Conservation (phyloP, 2,797 vertebrate species). For the Melopsittacus undulatus region DNA sequence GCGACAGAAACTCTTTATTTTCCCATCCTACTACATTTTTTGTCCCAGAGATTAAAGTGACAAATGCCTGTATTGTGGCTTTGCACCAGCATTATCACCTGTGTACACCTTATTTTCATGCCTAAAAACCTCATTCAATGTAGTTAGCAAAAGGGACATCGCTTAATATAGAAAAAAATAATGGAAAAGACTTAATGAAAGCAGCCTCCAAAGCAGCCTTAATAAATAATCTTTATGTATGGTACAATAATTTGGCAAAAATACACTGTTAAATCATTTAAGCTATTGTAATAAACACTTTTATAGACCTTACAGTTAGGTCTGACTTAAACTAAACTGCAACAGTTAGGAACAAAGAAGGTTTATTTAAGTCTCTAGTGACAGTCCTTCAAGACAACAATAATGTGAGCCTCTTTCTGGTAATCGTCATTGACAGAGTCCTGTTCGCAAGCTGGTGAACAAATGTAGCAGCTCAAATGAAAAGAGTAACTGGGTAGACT, state of each 20-base stretch:
- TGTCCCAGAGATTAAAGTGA: neutral
- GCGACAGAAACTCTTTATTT: neutral
- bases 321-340: neutral
- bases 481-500: neutral
- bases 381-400: neutral
- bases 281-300: neutral
- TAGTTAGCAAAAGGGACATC: neutral
- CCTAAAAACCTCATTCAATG: neutral
- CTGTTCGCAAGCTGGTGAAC: neutral
- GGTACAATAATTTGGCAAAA: neutral
- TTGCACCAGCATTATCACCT: neutral
- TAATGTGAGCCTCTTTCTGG: neutral
- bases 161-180: neutral
- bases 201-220: neutral
- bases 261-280: neutral
- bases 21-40: neutral
- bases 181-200: neutral
- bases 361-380: constrained; percentile 23
- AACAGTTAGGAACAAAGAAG: neutral
- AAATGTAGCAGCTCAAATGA: neutral
- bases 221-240: neutral
- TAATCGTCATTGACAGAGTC: neutral
- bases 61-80: neutral
- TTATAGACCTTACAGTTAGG: neutral
- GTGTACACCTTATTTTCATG: neutral